Evolutionary conservation across 2,113 vertebrate genomes (phyloP).

Genomic region (Prinia subflava): DNA sequence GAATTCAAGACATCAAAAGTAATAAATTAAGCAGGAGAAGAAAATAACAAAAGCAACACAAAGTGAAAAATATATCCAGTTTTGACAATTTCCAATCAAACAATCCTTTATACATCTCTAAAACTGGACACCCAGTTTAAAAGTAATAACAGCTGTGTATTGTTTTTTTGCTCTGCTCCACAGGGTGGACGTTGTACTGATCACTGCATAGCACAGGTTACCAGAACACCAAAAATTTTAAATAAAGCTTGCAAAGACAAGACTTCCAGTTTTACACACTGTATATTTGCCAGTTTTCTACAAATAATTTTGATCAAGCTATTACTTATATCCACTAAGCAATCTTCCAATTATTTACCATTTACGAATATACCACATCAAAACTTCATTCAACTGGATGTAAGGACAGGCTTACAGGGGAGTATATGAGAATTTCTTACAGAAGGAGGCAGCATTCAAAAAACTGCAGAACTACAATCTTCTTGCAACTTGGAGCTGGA

Average conservation of each 20-base stretch:
- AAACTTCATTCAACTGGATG: neutral
- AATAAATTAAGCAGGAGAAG: neutral
- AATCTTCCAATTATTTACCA: neutral
- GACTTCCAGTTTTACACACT: neutral
- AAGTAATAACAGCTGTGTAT: neutral
- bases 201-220: neutral
- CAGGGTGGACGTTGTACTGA: neutral
- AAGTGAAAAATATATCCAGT: neutral
- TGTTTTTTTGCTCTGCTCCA: neutral
- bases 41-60: neutral
- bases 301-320: neutral
- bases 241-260: neutral
- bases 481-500: neutral
- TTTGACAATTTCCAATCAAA: neutral
- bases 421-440: neutral
- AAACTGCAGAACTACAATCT: neutral
- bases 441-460: neutral
- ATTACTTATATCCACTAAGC: neutral
- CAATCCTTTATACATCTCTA: neutral
- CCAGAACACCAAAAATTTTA: neutral
- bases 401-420: neutral
- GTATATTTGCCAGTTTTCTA: neutral
- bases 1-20: neutral
- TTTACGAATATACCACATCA: neutral
- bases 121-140: neutral